phyloP scores from a whole-genome alignment of 2,113 vertebrate genomes.

The Rhea americana region DNA sequence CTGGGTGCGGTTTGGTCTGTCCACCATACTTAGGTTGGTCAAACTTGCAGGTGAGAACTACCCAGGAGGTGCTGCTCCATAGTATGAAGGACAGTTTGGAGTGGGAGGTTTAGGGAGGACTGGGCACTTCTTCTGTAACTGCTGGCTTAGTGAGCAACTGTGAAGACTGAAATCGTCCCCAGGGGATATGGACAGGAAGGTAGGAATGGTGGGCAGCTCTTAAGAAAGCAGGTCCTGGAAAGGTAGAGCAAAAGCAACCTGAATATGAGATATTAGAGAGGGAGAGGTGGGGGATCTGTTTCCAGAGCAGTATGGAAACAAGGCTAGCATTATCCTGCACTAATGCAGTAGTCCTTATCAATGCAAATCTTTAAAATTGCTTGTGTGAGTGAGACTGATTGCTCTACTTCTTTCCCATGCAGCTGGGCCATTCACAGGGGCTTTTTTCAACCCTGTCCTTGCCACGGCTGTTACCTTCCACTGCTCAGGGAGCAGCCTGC shows the following conservation, averaged over 20 bases:
- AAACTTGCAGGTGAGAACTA: constrained; percentile 76
- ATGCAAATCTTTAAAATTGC: neutral
- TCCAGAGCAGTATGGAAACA: neutral
- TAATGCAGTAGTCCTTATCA: neutral
- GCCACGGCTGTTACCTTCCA: constrained; percentile 82
- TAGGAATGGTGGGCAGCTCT: neutral
- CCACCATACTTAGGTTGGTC: neutral
- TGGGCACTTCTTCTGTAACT: neutral
- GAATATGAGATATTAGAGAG: neutral
- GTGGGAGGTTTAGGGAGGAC: neutral
- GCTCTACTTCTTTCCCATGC: neutral
- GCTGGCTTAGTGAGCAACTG: too few relatives aligned
- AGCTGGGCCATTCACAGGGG: constrained; percentile 83
- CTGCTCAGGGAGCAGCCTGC: constrained; percentile 83
- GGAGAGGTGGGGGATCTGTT: neutral
- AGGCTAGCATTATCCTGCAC: neutral
- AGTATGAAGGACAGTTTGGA: neutral
- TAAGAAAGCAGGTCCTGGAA: neutral
- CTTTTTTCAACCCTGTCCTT: constrained; percentile 87
- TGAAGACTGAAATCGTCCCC: too few relatives aligned
- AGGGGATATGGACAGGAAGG: neutral
- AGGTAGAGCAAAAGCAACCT: neutral
- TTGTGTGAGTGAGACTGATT: neutral
- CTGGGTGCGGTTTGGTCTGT: neutral
- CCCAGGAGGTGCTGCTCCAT: fast-evolving